phyloP scores from a whole-genome alignment of 2,113 vertebrate species.

The Scortum barcoo region DNA sequence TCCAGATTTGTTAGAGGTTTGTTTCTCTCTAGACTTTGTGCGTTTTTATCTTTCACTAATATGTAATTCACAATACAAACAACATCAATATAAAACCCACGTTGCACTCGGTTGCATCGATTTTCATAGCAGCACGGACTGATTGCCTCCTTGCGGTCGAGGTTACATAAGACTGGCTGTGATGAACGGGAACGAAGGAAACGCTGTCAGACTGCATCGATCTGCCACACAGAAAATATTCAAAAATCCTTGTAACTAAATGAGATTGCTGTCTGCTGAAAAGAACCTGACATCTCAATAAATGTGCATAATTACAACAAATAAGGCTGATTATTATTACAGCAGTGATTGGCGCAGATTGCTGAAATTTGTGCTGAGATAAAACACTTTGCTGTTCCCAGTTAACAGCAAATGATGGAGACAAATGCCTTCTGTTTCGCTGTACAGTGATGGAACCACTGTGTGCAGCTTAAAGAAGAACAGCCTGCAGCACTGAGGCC shows the following conservation, averaged over 20 bases:
- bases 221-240: conserved; percentile 37
- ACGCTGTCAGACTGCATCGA: conserved; percentile 43
- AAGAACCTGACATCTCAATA: conserved; percentile 23
- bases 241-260: conserved; percentile 18
- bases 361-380: not conserved
- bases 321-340: conserved; percentile 25
- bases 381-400: not conserved
- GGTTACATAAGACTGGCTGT: conserved; percentile 61
- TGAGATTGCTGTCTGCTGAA: conserved; percentile 20
- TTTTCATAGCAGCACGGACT: conserved; percentile 32
- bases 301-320: conserved; percentile 30
- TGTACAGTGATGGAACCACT: conserved; percentile 4
- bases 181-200: conserved; percentile 50
- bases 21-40: not conserved
- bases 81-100: conserved; percentile 40
- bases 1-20: not conserved
- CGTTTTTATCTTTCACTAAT: conserved; percentile 12
- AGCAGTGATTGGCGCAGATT: not conserved
- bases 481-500: conserved; percentile 28
- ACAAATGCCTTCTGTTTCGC: not conserved
- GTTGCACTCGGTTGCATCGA: conserved; percentile 58
- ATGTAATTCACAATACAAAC: conserved; percentile 33
- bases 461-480: conserved; percentile 2
- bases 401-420: not conserved
- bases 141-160: conserved; percentile 56